A percentile compares a stretch with the other conserved stretches of the same genome.
phyloP scores from a whole-genome alignment of 1,140 invertebrate species.

The Cherax quadricarinatus region DNA sequence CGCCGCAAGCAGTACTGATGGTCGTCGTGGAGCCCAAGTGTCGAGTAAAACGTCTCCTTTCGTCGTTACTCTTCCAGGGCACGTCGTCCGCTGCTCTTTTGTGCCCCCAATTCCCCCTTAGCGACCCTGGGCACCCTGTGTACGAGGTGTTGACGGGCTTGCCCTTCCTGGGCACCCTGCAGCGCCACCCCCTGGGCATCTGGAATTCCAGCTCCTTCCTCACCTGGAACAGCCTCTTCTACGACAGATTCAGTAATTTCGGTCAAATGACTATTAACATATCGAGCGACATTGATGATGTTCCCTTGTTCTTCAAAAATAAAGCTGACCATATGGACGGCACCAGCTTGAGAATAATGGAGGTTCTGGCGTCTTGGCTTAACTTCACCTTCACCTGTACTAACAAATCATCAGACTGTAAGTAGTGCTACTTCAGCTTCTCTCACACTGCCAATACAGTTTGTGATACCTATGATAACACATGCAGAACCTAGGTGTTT shows the following conservation, averaged over 20 bases:
- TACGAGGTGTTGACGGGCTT: conserved; percentile 11
- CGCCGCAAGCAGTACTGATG: background rate
- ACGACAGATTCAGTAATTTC: conserved; percentile 18
- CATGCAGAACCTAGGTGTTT: too few species aligned
- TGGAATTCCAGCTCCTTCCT: conserved; percentile 1
- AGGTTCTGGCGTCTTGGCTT: conserved; percentile 17
- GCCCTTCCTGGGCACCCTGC: background rate
- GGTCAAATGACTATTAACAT: background rate
- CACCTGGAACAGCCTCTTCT: conserved; percentile 22
- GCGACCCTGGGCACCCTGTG: background rate
- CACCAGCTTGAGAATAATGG: conserved; percentile 15
- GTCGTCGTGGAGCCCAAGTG: background rate
- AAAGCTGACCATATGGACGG: background rate
- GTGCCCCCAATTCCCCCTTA: background rate
- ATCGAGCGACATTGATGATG: conserved; percentile 10
- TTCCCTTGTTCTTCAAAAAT: background rate
- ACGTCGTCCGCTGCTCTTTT: background rate
- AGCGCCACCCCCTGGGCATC: background rate
- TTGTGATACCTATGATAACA: background rate
- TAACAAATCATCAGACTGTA: background rate
- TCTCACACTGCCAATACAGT: too few species aligned
- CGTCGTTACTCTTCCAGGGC: background rate
- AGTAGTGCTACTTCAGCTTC: background rate
- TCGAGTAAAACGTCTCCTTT: background rate
- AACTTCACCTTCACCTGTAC: conserved; percentile 21